A percentile compares a stretch with the other conserved stretches of the same genome.
These are phyloP conservation scores for Halichondria panicea DNA, from an alignment of 37 sponge, comb jelly and placozoan genomes.

Conservation along the genomic window DNA sequence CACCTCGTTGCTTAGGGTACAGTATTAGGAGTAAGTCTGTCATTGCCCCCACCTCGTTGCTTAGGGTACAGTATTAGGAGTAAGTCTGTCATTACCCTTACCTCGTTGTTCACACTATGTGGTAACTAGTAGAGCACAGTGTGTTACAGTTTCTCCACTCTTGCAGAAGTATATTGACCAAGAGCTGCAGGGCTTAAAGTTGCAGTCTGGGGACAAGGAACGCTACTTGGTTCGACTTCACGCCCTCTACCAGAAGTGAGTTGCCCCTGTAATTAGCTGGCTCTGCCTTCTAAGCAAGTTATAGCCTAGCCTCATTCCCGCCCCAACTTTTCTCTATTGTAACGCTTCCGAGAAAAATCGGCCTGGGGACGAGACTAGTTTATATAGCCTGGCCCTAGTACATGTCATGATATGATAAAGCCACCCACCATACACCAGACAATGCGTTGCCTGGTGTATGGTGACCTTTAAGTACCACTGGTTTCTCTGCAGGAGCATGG, in stretches of 20 bases:
- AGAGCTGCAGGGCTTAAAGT: constrained; percentile 38
- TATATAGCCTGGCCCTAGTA: too few relatives aligned
- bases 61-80: background rate
- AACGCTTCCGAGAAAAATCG: too few relatives aligned
- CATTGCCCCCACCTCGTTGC: background rate
- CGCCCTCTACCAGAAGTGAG: constrained; percentile 64
- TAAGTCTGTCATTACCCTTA: background rate
- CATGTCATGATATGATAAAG: too few relatives aligned
- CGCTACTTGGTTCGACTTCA: constrained; percentile 51
- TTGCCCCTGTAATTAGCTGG: background rate
- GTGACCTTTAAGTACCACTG: background rate
- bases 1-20: constrained; percentile 29
- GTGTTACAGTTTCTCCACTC: too few relatives aligned
- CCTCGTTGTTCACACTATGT: too few relatives aligned
- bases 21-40: constrained; percentile 49
- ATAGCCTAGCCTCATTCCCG: too few relatives aligned
- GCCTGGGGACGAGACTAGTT: too few relatives aligned
- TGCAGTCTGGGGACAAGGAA: too few relatives aligned
- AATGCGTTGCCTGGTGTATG: background rate
- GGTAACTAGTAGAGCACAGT: too few relatives aligned
- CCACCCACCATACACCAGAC: too few relatives aligned
- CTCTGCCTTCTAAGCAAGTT: too few relatives aligned
- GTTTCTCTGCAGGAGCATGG: constrained; percentile 36
- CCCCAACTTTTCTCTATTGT: too few relatives aligned
- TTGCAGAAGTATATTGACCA: constrained; percentile 46